A percentile compares a stretch with the other conserved stretches of the same genome.
Conservation (phyloP, 2,113 vertebrate genomes). For the Micromys minutus region DNA sequence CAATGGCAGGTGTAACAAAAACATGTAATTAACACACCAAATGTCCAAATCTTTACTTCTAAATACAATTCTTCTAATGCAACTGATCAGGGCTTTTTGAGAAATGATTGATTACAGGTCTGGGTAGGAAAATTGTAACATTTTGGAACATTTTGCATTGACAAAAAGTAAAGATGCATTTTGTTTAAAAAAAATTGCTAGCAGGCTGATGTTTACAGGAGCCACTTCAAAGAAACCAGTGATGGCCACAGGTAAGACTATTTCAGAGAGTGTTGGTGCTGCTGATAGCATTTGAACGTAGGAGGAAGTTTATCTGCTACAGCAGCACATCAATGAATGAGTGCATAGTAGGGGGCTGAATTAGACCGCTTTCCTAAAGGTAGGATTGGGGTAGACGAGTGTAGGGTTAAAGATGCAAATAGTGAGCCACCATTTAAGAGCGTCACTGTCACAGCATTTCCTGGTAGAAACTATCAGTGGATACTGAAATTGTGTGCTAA, state of each 20-base stretch:
- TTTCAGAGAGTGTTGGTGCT: slow-evolving; percentile 24
- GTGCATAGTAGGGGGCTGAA: background rate
- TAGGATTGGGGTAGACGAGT: slow-evolving; percentile 1
- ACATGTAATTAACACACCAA: background rate
- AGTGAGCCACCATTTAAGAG: background rate
- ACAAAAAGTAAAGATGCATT: background rate
- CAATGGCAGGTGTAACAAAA: background rate
- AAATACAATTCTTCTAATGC: background rate
- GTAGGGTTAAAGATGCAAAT: background rate
- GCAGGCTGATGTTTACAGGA: slow-evolving; percentile 17
- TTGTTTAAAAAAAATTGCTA: background rate
- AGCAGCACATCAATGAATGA: background rate
- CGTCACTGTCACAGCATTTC: too few species aligned
- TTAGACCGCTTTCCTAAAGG: background rate
- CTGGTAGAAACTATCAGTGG: background rate
- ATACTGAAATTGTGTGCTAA: background rate
- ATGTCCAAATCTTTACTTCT: background rate
- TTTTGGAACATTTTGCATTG: background rate
- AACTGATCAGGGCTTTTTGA: background rate
- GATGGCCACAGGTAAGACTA: background rate
- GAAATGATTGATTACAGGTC: slow-evolving; percentile 19
- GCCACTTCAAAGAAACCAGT: background rate
- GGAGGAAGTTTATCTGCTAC: background rate
- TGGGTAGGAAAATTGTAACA: slow-evolving; percentile 6
- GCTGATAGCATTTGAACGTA: background rate